Percentiles rank a stretch among this genome's conserved stretches.
Evolutionary conservation across 2,113 vertebrate genomes (phyloP).

Genomic region (Caretta caretta): DNA sequence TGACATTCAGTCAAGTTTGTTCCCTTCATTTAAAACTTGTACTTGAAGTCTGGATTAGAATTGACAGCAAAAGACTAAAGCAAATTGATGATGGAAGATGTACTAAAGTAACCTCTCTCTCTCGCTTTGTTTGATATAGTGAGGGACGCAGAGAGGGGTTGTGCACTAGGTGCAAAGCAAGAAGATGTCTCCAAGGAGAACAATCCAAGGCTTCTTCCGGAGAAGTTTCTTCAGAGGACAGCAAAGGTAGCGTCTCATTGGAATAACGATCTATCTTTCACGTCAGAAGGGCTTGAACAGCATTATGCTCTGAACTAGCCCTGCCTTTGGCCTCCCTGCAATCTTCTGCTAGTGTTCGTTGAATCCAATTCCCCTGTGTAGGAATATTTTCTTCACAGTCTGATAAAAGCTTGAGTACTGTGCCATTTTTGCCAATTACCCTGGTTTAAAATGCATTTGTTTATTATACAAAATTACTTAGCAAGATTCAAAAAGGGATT

Average conservation of each 20-base stretch:
- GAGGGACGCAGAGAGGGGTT: slow-evolving; percentile 15
- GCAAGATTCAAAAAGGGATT: slow-evolving; percentile 38
- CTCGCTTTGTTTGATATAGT: slow-evolving; percentile 28
- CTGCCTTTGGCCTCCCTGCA: not conserved
- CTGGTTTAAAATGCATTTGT: slow-evolving; percentile 48
- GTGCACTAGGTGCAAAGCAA: slow-evolving; percentile 35
- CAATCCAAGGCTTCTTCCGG: slow-evolving; percentile 72
- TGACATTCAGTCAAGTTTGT: not conserved
- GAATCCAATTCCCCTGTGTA: slow-evolving; percentile 6
- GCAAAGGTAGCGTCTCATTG: slow-evolving; percentile 84
- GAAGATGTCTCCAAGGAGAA: slow-evolving; percentile 47
- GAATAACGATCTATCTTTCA: rapidly evolving
- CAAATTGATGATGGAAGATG: not conserved
- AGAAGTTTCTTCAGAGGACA: slow-evolving; percentile 87
- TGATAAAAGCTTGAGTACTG: slow-evolving; percentile 43
- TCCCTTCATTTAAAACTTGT: slow-evolving; percentile 16
- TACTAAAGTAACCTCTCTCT: not conserved
- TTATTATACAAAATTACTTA: slow-evolving; percentile 46
- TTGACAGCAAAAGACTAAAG: not conserved
- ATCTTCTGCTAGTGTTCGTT: slow-evolving; percentile 36
- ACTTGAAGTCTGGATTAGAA: not conserved
- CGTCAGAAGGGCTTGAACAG: not conserved
- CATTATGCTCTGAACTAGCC: not conserved
- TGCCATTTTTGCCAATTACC: slow-evolving; percentile 59
- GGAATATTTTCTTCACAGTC: slow-evolving; percentile 14